Conservation (phyloP, 2,888 invertebrate genomes). For the Pilophorus perplexus region DNA sequence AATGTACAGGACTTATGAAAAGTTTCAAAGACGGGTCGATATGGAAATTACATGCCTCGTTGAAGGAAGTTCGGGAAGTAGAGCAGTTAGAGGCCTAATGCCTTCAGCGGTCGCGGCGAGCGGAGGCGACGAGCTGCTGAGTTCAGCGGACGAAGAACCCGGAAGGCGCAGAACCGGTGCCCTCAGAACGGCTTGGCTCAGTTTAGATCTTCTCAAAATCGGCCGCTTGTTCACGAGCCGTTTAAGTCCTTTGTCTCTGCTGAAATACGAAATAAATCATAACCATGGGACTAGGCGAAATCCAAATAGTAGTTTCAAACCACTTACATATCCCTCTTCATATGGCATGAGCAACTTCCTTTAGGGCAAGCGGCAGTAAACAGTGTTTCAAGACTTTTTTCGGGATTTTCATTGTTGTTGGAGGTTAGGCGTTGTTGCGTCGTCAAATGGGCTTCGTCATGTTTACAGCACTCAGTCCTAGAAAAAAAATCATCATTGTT, state of each 20-base stretch:
- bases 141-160: slow-evolving; percentile 39
- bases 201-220: slow-evolving; percentile 42
- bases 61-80: background rate
- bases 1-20: no score
- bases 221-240: slow-evolving; percentile 42
- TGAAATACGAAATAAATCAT: background rate
- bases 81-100: slow-evolving; percentile 5
- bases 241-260: slow-evolving; percentile 34
- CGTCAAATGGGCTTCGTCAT: background rate
- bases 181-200: slow-evolving; percentile 42
- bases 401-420: slow-evolving; percentile 38
- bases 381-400: slow-evolving; percentile 46
- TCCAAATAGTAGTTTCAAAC: no score
- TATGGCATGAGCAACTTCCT: slow-evolving; percentile 49
- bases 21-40: no score
- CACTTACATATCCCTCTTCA: slow-evolving; percentile 40
- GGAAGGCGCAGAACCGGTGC: slow-evolving; percentile 44
- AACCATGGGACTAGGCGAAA: no score
- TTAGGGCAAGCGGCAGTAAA: slow-evolving; percentile 49
- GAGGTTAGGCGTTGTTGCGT: background rate
- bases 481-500: no score
- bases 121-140: background rate
- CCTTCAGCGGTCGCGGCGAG: slow-evolving; percentile 7
- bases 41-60: background rate
- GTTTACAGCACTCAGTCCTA: slow-evolving; percentile 11